A percentile compares a stretch with the other conserved stretches of the same genome.
Evolutionary conservation across 2,888 invertebrate genomes (phyloP).

Genomic region (Dryobotodes eremita): DNA sequence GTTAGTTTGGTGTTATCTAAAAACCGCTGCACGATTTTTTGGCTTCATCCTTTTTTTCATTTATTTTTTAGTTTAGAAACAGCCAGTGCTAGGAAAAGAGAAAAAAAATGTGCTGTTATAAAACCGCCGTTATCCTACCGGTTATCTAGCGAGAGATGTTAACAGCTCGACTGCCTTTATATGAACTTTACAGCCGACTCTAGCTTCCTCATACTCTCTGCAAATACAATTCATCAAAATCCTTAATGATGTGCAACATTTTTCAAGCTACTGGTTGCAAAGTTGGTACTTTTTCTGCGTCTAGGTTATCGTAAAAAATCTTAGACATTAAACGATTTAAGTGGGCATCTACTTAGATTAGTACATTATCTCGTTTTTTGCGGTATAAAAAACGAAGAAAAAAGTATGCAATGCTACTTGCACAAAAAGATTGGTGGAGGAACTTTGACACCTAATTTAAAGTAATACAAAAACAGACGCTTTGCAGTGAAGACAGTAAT

Average conservation of each 20-base stretch:
- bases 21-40: neutral
- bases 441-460: conserved; percentile 9
- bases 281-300: conserved; percentile 3
- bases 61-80: neutral
- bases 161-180: neutral
- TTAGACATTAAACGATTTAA: conserved; percentile 16
- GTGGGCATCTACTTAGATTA: conserved; percentile 22
- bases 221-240: conserved; percentile 5
- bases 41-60: neutral
- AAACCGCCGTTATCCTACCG: neutral
- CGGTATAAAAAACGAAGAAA: conserved; percentile 6
- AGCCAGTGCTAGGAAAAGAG: neutral
- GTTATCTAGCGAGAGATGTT: neutral
- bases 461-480: conserved; percentile 2
- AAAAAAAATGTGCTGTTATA: neutral
- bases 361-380: neutral
- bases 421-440: neutral
- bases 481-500: neutral
- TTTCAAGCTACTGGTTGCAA: conserved; percentile 9
- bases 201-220: neutral
- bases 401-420: neutral
- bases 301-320: conserved; percentile 26
- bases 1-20: neutral
- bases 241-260: neutral
- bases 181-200: neutral